Evolutionary conservation across 2,888 invertebrate species (phyloP), one percentile per base, ranked within the genome.

Genomic region (Anthophora plumipes): DNA sequence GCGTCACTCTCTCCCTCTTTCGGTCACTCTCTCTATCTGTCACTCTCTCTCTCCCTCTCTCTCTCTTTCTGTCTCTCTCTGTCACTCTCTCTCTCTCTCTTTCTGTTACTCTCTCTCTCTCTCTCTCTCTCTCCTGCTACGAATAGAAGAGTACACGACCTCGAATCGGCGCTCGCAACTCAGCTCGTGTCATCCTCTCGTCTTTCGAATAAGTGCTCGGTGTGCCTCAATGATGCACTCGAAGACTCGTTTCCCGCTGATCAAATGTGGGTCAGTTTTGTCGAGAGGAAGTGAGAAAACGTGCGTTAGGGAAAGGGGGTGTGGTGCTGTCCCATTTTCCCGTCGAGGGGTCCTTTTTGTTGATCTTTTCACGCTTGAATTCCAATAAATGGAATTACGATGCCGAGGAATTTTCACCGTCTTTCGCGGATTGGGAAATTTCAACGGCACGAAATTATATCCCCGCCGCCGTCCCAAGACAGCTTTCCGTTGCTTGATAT

Each of bases 211-310:
- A 81, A 84, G 83, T 83, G 81, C 83, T 77, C 83, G 81, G 70
- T 60, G 73, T 67, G 72, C 74, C 83, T 84, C 74, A 37, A 84
- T 71, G 83, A 78, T 85, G 87, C 76, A 83, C 87, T 86, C 83
- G 80, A 84, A 85, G 81, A 81, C 85, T 81, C 86, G 86, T 86
- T 86, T 86, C 71, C 87, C 75, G 69, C 46, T 77, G 87, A 87
- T 85, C 83, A 82, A 78, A 86, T 86, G 83, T 86, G 83, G 86
- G 86, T 86, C 86, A 86, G 83, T 87, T 87, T 80, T 79, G 82
- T 82, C 81, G 83, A 61, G 70, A 73, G 46, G 52, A 43, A 4
- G 50, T 25, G 54, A 41, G 54, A 60, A 12, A 54, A 17, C 17
- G 50, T 7, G 6, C 11, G 39, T 14, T 39, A 31, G 22, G 67